Base-by-base conservation (phyloP, 1,140 invertebrate species). In the Helicoverpa armigera region DNA sequence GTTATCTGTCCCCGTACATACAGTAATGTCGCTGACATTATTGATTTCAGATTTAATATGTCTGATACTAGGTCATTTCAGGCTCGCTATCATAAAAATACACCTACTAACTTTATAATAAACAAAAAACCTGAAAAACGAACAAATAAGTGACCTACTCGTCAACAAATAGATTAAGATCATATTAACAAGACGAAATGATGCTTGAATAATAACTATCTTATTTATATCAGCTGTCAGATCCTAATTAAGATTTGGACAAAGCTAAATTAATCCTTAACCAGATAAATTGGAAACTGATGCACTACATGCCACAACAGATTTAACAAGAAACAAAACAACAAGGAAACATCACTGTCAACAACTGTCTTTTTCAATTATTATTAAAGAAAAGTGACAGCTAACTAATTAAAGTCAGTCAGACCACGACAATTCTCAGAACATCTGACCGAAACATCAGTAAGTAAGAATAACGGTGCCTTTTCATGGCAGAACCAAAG, bases 401-500 rank as follows among this genome's bases (percentile, higher is more conserved):
- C 63, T 4, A 67, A 67, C 35, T 67, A 67, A 67, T 67, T 67
- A 50, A 48, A 67, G 2, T 43, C n/a, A 67, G 2, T 48, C 63
- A 7, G 18, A 12, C 16, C 10, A 16, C 63, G 16, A 67, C 35
- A 14, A 1, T 61, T 61, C 60, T 61, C 3, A 61, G 60, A 35
- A 67, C 13, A n/a, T 67, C 63, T 67, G 43, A 50, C 63, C 63
- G 43, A 67, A 50, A 67, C 50, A 67, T 67, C 63, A 67, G 31
- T 11, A 43, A 67, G 31, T 9, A 51, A 18, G 53, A 53, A 70
- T 70, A 70, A 70, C 67, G 14, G 67, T 53, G 53, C 16, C 53
- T 70, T 70, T 70, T 31, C 50, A 54, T n/a, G 50, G 67, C 50
- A 14, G 31, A 29, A 14, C 65, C 14, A 9, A 70, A 54, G 50